Evolutionary conservation across 2,888 invertebrate species (phyloP).

Genomic region (Lithophane socia): DNA sequence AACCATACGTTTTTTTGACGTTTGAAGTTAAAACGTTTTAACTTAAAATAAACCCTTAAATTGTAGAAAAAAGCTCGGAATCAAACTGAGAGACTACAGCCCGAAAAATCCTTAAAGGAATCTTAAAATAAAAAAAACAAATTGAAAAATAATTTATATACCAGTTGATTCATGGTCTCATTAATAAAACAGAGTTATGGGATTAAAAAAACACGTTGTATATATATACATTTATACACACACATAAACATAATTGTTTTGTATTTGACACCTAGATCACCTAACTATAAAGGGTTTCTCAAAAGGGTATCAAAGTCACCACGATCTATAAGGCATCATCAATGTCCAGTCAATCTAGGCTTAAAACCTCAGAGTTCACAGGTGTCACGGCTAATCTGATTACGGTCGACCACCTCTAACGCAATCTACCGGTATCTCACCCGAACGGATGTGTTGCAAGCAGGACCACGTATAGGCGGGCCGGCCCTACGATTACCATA

Average conservation of each 20-base stretch:
- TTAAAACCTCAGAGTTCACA: constrained; percentile 38
- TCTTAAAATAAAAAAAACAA: no score
- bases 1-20: not conserved
- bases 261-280: not conserved
- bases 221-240: no score
- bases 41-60: not conserved
- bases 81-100: not conserved
- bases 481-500: constrained; percentile 60
- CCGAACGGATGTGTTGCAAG: constrained; percentile 57
- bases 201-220: no score
- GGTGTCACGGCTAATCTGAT: constrained; percentile 51
- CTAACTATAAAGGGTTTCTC: not conserved
- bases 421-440: constrained; percentile 29
- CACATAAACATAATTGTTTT: no score
- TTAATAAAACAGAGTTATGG: no score
- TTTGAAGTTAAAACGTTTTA: not conserved
- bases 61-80: not conserved
- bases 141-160: no score
- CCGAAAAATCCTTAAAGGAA: not conserved
- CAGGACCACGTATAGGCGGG: constrained; percentile 55
- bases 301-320: not conserved
- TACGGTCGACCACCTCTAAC: constrained; percentile 26
- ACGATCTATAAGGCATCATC: no score
- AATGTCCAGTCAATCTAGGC: not conserved
- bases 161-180: no score